These are phyloP conservation scores for Malurus cyaneus DNA, from an alignment of 2,113 vertebrate species.

Conservation along the genomic window DNA sequence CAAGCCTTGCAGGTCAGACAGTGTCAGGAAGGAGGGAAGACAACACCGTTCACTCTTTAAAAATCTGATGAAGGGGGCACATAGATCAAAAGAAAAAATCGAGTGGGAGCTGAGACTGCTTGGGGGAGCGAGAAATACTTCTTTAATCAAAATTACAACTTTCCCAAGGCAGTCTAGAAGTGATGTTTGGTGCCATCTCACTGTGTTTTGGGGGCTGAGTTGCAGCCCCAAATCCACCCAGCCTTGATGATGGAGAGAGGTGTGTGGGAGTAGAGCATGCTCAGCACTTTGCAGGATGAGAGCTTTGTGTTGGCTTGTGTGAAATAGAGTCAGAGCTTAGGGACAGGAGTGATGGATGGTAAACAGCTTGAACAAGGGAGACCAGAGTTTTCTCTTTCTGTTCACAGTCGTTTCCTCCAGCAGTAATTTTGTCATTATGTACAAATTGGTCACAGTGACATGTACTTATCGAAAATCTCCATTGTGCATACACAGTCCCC, in stretches of 20 bases:
- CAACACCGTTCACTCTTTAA: not conserved
- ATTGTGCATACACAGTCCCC: not conserved
- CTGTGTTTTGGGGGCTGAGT: not conserved
- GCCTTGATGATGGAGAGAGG: not conserved
- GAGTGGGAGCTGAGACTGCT: not conserved
- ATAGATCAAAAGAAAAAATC: not conserved
- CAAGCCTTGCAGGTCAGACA: not conserved
- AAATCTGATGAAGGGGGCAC: not conserved
- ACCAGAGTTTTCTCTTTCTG: not conserved
- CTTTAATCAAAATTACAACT: not conserved
- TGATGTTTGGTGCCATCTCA: not conserved
- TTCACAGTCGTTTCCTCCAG: fast-evolving
- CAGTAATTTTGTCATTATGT: not conserved
- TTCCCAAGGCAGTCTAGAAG: not conserved
- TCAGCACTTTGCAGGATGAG: not conserved
- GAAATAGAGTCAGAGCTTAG: not conserved
- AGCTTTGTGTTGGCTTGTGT: not conserved
- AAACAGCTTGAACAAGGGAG: not conserved
- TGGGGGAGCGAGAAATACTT: not conserved
- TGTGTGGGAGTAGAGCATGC: not conserved
- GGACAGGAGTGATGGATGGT: not conserved
- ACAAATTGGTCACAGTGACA: not conserved
- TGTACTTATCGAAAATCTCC: not conserved
- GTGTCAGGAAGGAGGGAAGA: not conserved
- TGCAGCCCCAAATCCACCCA: not conserved